phyloP scores from a whole-genome alignment of 2,113 vertebrate species.

The Melanerpes aurifrons region DNA sequence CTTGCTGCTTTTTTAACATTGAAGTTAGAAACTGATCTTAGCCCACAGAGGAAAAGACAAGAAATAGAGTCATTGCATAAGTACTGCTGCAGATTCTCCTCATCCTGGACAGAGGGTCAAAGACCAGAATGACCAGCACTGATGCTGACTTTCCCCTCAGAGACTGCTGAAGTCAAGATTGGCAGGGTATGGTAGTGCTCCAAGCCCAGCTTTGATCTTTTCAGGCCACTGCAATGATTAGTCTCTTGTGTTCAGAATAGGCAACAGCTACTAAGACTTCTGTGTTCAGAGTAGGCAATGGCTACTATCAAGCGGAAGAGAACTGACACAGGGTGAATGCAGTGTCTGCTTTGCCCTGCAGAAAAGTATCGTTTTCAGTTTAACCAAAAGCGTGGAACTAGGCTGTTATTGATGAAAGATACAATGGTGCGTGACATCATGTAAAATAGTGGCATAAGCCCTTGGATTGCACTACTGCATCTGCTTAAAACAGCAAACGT shows the following conservation, averaged over 20 bases:
- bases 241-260: background rate
- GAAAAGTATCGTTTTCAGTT: background rate
- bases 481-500: background rate
- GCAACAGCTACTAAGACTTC: background rate
- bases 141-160: background rate
- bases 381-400: background rate
- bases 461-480: background rate
- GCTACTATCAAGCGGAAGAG: background rate
- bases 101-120: background rate
- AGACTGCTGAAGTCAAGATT: background rate
- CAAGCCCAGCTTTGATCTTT: background rate
- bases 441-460: background rate
- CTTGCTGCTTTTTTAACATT: constrained; percentile 5
- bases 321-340: background rate
- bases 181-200: background rate
- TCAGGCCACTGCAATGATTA: background rate
- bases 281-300: too few species aligned
- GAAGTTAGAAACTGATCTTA: constrained; percentile 19
- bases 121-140: background rate
- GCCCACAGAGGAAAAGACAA: background rate
- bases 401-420: background rate
- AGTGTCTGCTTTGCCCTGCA: background rate
- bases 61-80: background rate
- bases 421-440: background rate
- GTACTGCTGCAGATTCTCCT: background rate